Percentiles rank a stretch among this genome's conserved stretches.
These are phyloP conservation scores for Sylvietta virens DNA, from an alignment of 2,113 vertebrate species.

Conservation along the genomic window DNA sequence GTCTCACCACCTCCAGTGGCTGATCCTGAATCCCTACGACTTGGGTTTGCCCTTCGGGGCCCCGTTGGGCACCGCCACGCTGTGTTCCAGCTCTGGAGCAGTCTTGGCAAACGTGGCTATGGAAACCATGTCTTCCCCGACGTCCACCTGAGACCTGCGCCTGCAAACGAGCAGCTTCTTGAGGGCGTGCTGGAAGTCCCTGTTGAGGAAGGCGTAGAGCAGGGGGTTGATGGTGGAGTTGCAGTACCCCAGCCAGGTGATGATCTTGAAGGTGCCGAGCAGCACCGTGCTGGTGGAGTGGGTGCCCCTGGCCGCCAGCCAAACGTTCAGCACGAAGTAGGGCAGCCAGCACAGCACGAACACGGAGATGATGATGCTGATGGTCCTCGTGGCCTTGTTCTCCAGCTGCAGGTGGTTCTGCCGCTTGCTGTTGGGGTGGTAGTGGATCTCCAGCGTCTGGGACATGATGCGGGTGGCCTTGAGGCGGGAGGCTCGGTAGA, in stretches of 20 bases:
- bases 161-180: slow-evolving; percentile 76
- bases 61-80: not conserved
- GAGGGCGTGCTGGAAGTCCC: slow-evolving; percentile 77
- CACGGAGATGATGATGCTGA: slow-evolving; percentile 81
- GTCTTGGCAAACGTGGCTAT: slow-evolving; percentile 73
- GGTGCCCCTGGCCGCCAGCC: slow-evolving; percentile 74
- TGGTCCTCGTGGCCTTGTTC: slow-evolving; percentile 74
- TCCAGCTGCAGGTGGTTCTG: slow-evolving; percentile 77
- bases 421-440: slow-evolving; percentile 72
- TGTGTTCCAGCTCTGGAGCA: slow-evolving; percentile 62
- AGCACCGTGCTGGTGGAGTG: slow-evolving; percentile 53
- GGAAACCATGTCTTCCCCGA: slow-evolving; percentile 72
- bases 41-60: slow-evolving; percentile 34
- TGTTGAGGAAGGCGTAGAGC: slow-evolving; percentile 70
- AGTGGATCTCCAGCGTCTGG: slow-evolving; percentile 71
- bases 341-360: slow-evolving; percentile 90
- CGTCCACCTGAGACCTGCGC: slow-evolving; percentile 67
- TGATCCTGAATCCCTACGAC: not conserved
- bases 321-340: slow-evolving; percentile 84
- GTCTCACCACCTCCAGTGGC: not conserved
- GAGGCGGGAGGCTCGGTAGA: slow-evolving; percentile 68
- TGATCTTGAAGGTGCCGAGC: slow-evolving; percentile 62
- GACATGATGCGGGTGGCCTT: slow-evolving; percentile 70
- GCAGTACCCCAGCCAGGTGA: slow-evolving; percentile 73
- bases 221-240: slow-evolving; percentile 74